Evolutionary conservation across 2,797 vertebrate species (phyloP).

Genomic region (Poecilia picta): DNA sequence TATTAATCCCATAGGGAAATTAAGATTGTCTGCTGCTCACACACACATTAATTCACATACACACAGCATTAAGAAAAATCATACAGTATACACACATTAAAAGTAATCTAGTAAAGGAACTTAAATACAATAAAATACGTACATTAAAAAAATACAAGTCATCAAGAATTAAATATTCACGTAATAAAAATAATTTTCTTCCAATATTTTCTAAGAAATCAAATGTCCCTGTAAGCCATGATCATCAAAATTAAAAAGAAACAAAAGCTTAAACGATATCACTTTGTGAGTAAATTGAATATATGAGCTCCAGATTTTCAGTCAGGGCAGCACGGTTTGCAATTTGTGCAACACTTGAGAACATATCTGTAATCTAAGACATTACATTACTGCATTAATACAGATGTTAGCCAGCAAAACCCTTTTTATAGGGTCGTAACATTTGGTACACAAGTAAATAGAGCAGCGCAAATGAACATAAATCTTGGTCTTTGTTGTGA

Average conservation of each 20-base stretch:
- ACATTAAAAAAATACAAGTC: no score
- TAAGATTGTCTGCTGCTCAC: no score
- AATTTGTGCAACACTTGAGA: background rate
- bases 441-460: background rate
- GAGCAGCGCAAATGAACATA: background rate
- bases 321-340: background rate
- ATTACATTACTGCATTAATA: background rate
- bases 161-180: background rate
- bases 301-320: background rate
- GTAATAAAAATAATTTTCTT: background rate
- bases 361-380: background rate
- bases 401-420: background rate
- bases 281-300: background rate
- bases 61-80: no score
- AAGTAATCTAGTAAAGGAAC: no score
- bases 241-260: background rate
- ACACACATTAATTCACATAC: no score
- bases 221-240: background rate
- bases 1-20: no score
- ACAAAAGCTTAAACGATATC: background rate
- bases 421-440: background rate
- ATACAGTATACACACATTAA: no score
- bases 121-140: no score
- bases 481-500: background rate
- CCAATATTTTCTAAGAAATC: background rate